These are phyloP conservation scores for Ceyx margarethae DNA, from an alignment of 2,113 vertebrate genomes.

Conservation along the genomic window DNA sequence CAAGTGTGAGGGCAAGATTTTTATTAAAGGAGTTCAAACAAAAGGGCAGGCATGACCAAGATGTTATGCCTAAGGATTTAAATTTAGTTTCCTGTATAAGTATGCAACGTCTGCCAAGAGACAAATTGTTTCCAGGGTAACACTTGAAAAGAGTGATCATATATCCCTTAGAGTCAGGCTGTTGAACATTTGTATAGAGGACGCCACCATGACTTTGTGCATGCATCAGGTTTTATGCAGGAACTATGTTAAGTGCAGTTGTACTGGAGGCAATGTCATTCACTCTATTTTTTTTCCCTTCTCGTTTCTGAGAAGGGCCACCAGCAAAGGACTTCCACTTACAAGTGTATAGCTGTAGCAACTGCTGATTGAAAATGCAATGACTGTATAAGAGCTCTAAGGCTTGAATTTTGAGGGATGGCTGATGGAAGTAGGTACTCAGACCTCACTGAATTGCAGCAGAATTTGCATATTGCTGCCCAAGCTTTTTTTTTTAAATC, in stretches of 20 bases:
- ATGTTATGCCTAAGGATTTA: constrained; percentile 74
- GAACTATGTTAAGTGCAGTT: neutral
- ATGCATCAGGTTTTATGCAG: neutral
- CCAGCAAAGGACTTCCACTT: neutral
- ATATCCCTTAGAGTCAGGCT: constrained; percentile 46
- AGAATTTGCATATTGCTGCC: neutral
- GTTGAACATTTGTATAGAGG: constrained; percentile 2
- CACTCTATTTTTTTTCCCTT: neutral
- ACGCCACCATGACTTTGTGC: neutral
- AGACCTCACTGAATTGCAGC: neutral
- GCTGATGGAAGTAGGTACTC: neutral
- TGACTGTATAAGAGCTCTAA: neutral
- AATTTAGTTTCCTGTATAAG: constrained; percentile 69
- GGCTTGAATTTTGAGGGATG: neutral
- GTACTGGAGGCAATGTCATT: neutral
- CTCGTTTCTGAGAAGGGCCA: neutral
- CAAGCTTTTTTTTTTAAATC: neutral
- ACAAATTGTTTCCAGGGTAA: constrained; percentile 74
- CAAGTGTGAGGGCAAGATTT: constrained; percentile 71
- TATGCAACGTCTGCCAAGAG: constrained; percentile 59
- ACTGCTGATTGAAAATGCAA: neutral
- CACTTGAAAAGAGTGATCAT: constrained; percentile 47
- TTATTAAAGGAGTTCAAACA: constrained; percentile 71
- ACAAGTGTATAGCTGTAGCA: neutral
- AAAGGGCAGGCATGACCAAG: constrained; percentile 69